Evolutionary conservation across 2,797 vertebrate genomes (phyloP).

Genomic region (Enteromius unitaeniatus): DNA sequence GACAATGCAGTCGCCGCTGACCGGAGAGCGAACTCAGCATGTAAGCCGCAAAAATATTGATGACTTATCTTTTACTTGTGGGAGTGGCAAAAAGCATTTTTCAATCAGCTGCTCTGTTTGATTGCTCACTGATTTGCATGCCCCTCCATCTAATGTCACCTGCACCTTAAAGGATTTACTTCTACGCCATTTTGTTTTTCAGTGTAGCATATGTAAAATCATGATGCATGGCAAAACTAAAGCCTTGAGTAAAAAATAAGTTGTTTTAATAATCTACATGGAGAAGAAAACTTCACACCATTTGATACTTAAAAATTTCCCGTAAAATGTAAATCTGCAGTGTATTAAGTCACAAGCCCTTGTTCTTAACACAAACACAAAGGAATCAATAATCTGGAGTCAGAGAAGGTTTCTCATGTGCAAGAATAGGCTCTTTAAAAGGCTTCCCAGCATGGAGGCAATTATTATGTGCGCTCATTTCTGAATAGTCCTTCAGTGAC

Average conservation of each 20-base stretch:
- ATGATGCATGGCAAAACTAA: background rate
- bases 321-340: background rate
- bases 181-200: background rate
- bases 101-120: background rate
- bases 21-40: too few species aligned
- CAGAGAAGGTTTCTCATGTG: conserved; percentile 44
- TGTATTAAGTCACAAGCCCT: conserved; percentile 1
- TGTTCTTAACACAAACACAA: conserved; percentile 6
- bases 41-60: too few species aligned
- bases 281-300: background rate
- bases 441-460: conserved; percentile 34
- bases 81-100: background rate
- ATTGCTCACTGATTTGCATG: too few species aligned
- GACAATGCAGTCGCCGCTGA: too few species aligned
- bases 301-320: background rate
- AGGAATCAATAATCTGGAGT: conserved; percentile 67
- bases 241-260: too few species aligned
- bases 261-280: background rate
- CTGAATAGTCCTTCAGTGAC: conserved; percentile 32
- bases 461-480: conserved; percentile 44
- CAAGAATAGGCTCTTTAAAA: conserved; percentile 21
- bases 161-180: background rate
- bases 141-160: background rate
- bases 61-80: background rate
- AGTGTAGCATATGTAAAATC: background rate